Evolutionary conservation across 2,888 invertebrate genomes (phyloP), one percentile per base, ranked within the genome.

Genomic region (Apotomis capreana): DNA sequence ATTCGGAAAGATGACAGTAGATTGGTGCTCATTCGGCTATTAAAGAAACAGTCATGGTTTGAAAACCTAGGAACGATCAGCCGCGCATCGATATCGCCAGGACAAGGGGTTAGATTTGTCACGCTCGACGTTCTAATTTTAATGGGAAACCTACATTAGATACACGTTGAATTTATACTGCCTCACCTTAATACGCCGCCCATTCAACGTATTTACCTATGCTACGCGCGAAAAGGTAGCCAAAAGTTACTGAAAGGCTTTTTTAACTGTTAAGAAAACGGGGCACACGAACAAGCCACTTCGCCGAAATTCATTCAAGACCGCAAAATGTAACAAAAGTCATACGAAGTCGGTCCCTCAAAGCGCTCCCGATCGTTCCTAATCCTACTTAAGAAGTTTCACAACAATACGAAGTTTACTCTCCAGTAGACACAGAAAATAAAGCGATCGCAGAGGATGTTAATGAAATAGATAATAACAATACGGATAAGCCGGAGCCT

Each of bases 331-430:
- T 70, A 69, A 69, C 64, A 69, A 73, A 73, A 69, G 69, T 73
- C 72, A 65, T 64, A 60, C 69, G 49, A 15, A 68, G 71, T 26
- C 71, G 68, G 72, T 37, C 62, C 37, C 72, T 72, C 68, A 72
- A 72, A 73, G 59, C 59, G 46, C 5, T 52, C 15, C 40, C 61
- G 49, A 54, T 54, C 52, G 57, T 44, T 80, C 79, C 76, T 88
- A 87, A 90, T 89, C 89, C 88, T 78, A 78, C 81, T 79, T 82
- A 83, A 83, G 83, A 77, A 80, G 79, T 80, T 78, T 76, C 61
- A 78, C 80, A 83, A 88, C 86, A 89, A 89, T 86, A 81, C 77
- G 74, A 83, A 83, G 82, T 88, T 89, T 88, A 89, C 89, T 85
- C 88, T 88, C 80, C 84, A 87, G 78, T 77, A 79, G 81, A 83